Percentiles rank a stretch among this genome's conserved stretches.
phyloP scores from a whole-genome alignment of 1,140 invertebrate genomes.

The Acromyrmex charruanus region DNA sequence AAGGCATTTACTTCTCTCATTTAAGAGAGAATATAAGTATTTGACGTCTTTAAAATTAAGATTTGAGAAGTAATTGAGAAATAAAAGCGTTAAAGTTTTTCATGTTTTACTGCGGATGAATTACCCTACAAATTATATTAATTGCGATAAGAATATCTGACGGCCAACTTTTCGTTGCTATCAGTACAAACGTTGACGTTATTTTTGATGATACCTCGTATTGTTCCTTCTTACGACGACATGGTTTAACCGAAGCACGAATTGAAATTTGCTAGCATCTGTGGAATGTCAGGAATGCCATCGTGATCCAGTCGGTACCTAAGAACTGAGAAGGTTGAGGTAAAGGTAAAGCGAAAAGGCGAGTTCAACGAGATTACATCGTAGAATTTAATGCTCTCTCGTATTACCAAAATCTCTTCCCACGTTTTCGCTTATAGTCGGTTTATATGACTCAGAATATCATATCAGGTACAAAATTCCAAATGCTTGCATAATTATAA shows the following conservation, averaged over 20 bases:
- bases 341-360: conserved; percentile 45
- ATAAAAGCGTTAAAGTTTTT: background rate
- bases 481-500: background rate
- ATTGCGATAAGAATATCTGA: background rate
- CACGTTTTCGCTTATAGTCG: conserved; percentile 12
- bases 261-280: conserved; percentile 59
- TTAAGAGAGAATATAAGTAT: background rate
- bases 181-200: conserved; percentile 8
- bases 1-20: background rate
- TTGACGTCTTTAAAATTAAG: background rate
- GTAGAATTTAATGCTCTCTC: conserved; percentile 51
- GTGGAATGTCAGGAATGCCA: conserved; percentile 53
- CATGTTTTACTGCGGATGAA: no score
- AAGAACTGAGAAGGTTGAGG: conserved; percentile 15
- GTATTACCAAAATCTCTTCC: conserved; percentile 31
- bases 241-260: conserved; percentile 53
- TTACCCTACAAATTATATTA: background rate
- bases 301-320: conserved; percentile 53
- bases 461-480: background rate
- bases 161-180: background rate
- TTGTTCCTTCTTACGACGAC: conserved; percentile 16
- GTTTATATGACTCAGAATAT: background rate
- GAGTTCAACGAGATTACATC: conserved; percentile 59
- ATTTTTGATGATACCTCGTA: conserved; percentile 21
- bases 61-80: background rate